A percentile compares a stretch with the other conserved stretches of the same genome.
phyloP scores from a whole-genome alignment of 53 echinoderm and acorn worm genomes.

The Echinarachnius parma region DNA sequence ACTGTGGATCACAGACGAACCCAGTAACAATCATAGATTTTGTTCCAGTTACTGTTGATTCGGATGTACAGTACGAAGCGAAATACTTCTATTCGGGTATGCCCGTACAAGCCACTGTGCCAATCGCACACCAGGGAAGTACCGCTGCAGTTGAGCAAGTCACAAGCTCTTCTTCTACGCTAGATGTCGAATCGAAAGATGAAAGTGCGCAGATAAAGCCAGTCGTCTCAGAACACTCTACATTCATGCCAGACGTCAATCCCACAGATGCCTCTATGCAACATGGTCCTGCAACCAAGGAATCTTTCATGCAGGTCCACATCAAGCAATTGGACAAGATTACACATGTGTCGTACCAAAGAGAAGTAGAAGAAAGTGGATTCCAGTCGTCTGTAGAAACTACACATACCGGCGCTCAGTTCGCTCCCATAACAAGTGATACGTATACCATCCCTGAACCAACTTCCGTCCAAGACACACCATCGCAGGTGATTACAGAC shows the following conservation, averaged over 20 bases:
- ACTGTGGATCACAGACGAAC: conserved; percentile 58
- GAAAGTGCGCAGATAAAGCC: not conserved
- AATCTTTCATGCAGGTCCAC: conserved; percentile 26
- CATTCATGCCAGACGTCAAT: not conserved
- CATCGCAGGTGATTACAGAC: conserved; percentile 16
- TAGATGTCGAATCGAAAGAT: too few species aligned
- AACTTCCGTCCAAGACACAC: not conserved
- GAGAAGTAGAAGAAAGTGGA: conserved; percentile 18
- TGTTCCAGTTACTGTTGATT: conserved; percentile 60
- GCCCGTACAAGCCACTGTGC: conserved; percentile 49
- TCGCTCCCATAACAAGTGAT: conserved; percentile 20
- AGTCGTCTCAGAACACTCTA: not conserved
- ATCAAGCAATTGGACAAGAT: conserved; percentile 31
- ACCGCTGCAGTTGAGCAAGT: conserved; percentile 34
- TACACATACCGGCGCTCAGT: not conserved
- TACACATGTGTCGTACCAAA: conserved; percentile 7
- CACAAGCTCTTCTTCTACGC: too few species aligned
- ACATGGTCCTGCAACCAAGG: conserved; percentile 1
- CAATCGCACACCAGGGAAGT: conserved; percentile 30
- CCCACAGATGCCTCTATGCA: not conserved
- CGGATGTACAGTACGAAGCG: conserved; percentile 59
- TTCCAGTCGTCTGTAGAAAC: conserved; percentile 19
- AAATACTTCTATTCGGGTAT: conserved; percentile 48
- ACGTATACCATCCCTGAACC: not conserved
- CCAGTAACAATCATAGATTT: conserved; percentile 73